These are phyloP conservation scores for Pithys albifrons DNA, from an alignment of 2,113 vertebrate genomes.

Conservation along the genomic window DNA sequence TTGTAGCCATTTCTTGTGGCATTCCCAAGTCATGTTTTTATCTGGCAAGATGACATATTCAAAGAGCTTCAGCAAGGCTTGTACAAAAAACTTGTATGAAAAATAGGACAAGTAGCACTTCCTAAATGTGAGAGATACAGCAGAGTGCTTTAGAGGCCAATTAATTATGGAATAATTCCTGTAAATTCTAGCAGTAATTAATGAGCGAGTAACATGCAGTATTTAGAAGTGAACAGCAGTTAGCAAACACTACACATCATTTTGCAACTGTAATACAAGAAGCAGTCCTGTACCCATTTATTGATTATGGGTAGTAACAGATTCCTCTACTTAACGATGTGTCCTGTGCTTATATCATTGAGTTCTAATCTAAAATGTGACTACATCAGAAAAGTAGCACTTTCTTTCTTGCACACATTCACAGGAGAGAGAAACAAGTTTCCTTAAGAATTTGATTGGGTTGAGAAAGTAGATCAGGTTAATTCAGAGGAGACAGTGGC, in stretches of 20 bases:
- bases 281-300: neutral
- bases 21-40: neutral
- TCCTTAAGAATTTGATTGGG: neutral
- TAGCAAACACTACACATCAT: neutral
- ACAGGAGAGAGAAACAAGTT: neutral
- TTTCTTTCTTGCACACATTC: neutral
- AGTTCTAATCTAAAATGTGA: conserved; percentile 5
- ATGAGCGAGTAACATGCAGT: neutral
- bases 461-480: neutral
- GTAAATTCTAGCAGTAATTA: conserved; percentile 32
- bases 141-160: conserved; percentile 15
- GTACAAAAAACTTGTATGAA: neutral
- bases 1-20: no score
- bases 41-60: conserved; percentile 29
- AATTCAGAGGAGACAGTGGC: neutral
- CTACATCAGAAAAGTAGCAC: neutral
- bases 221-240: conserved; percentile 23
- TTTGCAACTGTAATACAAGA: neutral
- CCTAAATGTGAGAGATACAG: conserved; percentile 18
- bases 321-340: conserved; percentile 1
- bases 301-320: neutral
- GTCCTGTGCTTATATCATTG: neutral
- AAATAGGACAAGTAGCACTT: conserved; percentile 2
- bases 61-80: conserved; percentile 31
- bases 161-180: conserved; percentile 38